Conservation (phyloP, 2,113 vertebrate species). For the Eulemur rufifrons region DNA sequence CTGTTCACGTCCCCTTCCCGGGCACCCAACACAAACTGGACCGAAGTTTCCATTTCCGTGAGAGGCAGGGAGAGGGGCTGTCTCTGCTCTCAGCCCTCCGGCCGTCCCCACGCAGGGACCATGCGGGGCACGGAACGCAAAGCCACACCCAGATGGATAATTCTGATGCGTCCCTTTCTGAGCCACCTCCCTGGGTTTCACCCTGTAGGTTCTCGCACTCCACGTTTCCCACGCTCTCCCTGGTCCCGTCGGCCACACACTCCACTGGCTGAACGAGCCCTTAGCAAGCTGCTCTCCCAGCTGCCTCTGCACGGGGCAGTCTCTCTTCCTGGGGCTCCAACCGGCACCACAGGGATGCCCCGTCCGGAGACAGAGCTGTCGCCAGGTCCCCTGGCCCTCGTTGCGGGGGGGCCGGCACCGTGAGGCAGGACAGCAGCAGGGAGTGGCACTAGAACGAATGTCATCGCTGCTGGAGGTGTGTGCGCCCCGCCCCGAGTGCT, state of each 20-base stretch:
- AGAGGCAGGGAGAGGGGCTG: not conserved
- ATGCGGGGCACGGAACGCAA: not conserved
- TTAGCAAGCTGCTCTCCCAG: not conserved
- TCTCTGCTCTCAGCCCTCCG: not conserved
- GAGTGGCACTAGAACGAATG: not conserved
- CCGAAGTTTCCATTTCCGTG: not conserved
- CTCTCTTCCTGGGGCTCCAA: not conserved
- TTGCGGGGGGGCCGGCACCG: too few relatives aligned
- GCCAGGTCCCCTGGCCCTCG: rapidly evolving
- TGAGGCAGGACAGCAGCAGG: not conserved
- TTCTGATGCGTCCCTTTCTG: not conserved
- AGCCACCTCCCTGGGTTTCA: not conserved
- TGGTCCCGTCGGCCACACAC: not conserved
- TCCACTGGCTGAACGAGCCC: not conserved
- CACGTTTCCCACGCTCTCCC: rapidly evolving
- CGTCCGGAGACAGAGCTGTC: rapidly evolving
- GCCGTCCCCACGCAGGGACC: not conserved
- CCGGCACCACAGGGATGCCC: rapidly evolving
- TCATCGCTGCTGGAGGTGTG: not conserved
- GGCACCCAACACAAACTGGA: rapidly evolving
- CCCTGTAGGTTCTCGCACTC: not conserved
- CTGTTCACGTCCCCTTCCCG: too few relatives aligned
- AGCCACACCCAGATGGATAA: not conserved
- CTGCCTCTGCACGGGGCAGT: not conserved
- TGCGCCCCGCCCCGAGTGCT: not conserved